Evolutionary conservation across 2,113 vertebrate genomes (phyloP), one percentile per base, ranked within the genome.

Genomic region (Scortum barcoo): DNA sequence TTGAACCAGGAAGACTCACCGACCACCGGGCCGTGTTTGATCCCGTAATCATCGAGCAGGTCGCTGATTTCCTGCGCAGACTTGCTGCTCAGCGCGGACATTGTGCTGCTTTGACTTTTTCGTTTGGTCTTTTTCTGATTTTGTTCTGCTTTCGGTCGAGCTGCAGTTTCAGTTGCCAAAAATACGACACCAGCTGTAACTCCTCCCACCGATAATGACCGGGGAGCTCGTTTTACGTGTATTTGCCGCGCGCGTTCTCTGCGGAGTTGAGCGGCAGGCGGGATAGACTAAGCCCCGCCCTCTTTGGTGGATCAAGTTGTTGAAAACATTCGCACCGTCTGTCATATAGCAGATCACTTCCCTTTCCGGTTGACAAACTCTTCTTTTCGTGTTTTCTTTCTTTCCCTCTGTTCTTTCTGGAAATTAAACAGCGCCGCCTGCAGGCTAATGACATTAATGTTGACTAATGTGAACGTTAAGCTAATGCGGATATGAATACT

Each of bases 11-110:
- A 38, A 10, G 50, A 86, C 94, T 95, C 79, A 95, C 95, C 95
- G 28, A 95, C 93, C 38, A 95, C 88, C 9, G 95, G 95, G 5
- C 95, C 95, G 20, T 95, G 95, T 33, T 94, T 95, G 22, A 95
- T 95, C 60, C 93, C 93, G 24, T 93, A 95, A 4, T 93, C 89
- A 26, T 95, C 93, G 46, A 95, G 84, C 65, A 95, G 69, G 1
- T 78, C 72, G 54, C 86, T 57, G 8, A 95, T 88, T 50, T 95
- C 93, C 58, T 93, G 67, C 48, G 78, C 68, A 2, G 91, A 91
- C 53, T 78, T 94, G 5, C 26, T 76, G 19, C 86, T 85, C 4
- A 95, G 67, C 22, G 79, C 74, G 33, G 86, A 46, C 90, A 93
- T 93, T n/a, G 14, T 54, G 44, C 14, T 12, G 0, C 2, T 16